phyloP scores from a whole-genome alignment of 2,113 vertebrate genomes.

The Hyperopisus bebe region DNA sequence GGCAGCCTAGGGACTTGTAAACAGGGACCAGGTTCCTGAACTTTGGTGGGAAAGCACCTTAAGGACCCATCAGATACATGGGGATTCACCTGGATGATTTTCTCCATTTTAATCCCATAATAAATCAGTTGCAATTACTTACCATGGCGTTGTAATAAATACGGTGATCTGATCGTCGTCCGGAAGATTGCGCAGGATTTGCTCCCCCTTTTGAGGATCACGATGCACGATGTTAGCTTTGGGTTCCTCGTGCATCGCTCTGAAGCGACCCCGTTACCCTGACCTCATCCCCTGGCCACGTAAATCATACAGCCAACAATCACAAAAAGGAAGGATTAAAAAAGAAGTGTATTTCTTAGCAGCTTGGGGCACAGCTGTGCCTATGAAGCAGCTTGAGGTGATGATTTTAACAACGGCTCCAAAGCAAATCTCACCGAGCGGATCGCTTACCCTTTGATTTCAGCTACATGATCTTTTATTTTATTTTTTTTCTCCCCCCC shows the following conservation, averaged over 20 bases:
- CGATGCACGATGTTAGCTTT: not conserved
- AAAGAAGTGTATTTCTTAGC: not conserved
- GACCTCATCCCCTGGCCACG: not conserved
- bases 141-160: not conserved
- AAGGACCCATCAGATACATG: not conserved
- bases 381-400: not conserved
- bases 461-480: not conserved
- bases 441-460: conserved; percentile 10
- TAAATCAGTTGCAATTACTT: not conserved
- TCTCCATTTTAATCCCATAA: not conserved
- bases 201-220: not conserved
- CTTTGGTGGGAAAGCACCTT: not conserved
- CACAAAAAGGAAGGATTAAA: not conserved
- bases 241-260: not conserved
- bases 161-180: not conserved
- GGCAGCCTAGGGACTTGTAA: not conserved
- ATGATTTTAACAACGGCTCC: not conserved
- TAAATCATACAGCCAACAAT: not conserved
- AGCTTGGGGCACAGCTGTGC: not conserved
- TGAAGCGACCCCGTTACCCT: not conserved
- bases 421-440: not conserved
- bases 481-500: not conserved
- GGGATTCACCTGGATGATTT: not conserved
- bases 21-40: not conserved
- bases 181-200: not conserved